These are phyloP conservation scores for Hydropsyche betteni DNA, from an alignment of 2,888 invertebrate species.

Conservation along the genomic window DNA sequence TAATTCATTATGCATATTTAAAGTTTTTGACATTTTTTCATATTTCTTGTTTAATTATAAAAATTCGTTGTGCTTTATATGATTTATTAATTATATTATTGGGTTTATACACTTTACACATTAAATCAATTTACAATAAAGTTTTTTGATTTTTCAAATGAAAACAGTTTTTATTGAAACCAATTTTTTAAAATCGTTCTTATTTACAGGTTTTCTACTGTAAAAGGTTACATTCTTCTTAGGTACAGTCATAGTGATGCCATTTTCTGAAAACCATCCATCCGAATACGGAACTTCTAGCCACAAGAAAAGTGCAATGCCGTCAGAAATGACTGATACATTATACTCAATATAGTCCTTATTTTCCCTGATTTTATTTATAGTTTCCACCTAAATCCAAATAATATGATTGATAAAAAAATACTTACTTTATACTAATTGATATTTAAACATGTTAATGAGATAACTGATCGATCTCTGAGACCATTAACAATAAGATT, in stretches of 20 bases:
- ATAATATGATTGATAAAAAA: too few species aligned
- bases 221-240: slow-evolving; percentile 42
- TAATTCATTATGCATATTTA: too few species aligned
- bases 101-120: neutral
- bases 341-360: slow-evolving; percentile 54
- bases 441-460: too few species aligned
- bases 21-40: too few species aligned
- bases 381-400: slow-evolving; percentile 52
- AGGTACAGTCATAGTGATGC: slow-evolving; percentile 67
- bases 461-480: neutral
- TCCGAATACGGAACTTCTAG: slow-evolving; percentile 65
- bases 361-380: slow-evolving; percentile 44
- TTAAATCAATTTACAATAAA: neutral
- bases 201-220: neutral
- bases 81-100: slow-evolving; percentile 4
- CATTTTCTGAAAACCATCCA: slow-evolving; percentile 81
- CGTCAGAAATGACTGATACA: slow-evolving; percentile 59
- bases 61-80: neutral
- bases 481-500: neutral
- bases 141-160: too few species aligned
- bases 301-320: slow-evolving; percentile 76
- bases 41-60: neutral
- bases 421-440: too few species aligned
- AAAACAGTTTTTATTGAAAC: neutral
- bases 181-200: slow-evolving; percentile 2